phyloP scores from a whole-genome alignment of 2,797 vertebrate genomes.

The Cottoperca gobio region DNA sequence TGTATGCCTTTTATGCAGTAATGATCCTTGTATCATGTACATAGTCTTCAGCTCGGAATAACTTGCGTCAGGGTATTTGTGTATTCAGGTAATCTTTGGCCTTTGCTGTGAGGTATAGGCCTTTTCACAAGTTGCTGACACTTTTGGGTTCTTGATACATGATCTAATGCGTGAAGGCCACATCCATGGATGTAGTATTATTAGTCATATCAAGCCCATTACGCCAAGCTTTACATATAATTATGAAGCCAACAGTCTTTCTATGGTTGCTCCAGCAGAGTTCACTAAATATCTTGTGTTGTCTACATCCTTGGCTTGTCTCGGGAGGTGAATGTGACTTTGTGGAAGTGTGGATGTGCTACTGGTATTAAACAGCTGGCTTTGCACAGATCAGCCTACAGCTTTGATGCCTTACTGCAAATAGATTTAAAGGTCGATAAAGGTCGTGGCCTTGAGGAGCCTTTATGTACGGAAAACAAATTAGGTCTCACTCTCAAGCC shows the following conservation, averaged over 20 bases:
- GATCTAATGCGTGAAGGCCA: constrained; percentile 30
- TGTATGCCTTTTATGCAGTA: constrained; percentile 15
- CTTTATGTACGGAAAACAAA: constrained; percentile 53
- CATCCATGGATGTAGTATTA: constrained; percentile 5
- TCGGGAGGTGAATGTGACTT: constrained; percentile 44
- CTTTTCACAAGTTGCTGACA: constrained; percentile 49
- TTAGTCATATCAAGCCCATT: constrained; percentile 11
- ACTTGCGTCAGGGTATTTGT: constrained; percentile 35
- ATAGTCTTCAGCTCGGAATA: constrained; percentile 39
- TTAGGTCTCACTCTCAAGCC: constrained; percentile 15
- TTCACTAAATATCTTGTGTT: constrained; percentile 22
- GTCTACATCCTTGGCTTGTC: constrained; percentile 26
- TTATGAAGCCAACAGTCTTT: constrained; percentile 8
- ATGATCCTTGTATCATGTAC: constrained; percentile 21
- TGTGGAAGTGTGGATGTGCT: constrained; percentile 35
- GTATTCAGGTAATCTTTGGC: constrained; percentile 51
- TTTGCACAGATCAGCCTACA: constrained; percentile 40
- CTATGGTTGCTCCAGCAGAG: not conserved
- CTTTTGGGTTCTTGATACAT: constrained; percentile 39
- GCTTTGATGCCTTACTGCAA: constrained; percentile 60
- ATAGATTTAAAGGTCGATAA: constrained; percentile 64
- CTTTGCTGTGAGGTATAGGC: constrained; percentile 46
- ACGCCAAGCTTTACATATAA: constrained; percentile 23
- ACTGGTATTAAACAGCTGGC: constrained; percentile 57
- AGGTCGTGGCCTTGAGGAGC: constrained; percentile 42